Percentiles rank a stretch among this genome's conserved stretches.
These are phyloP conservation scores for Orchesellides sinensis DNA, from an alignment of 2,888 invertebrate genomes.

Conservation along the genomic window DNA sequence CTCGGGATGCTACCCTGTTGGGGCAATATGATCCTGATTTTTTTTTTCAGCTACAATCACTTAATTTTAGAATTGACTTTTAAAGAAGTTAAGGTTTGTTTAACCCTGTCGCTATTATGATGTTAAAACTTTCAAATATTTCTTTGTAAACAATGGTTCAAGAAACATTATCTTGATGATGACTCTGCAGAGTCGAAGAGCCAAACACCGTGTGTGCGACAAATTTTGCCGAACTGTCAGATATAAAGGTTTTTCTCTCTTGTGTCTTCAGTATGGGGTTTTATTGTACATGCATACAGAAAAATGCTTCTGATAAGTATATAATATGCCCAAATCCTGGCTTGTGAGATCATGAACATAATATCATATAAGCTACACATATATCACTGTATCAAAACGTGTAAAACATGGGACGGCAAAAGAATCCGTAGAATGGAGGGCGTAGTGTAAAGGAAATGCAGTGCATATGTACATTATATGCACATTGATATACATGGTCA, in stretches of 20 bases:
- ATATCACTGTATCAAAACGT: too few relatives aligned
- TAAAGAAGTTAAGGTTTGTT: too few relatives aligned
- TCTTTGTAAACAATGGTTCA: too few relatives aligned
- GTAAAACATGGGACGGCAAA: not conserved
- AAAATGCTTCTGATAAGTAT: not conserved
- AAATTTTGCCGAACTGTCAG: conserved; percentile 59
- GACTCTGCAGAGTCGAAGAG: conserved; percentile 58
- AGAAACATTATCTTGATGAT: conserved; percentile 7
- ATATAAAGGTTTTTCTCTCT: conserved; percentile 49
- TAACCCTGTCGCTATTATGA: too few relatives aligned
- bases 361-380: too few relatives aligned
- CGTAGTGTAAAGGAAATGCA: conserved; percentile 57
- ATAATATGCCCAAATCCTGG: not conserved
- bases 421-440: conserved; percentile 50
- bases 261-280: too few relatives aligned
- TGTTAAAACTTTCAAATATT: too few relatives aligned
- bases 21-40: too few relatives aligned
- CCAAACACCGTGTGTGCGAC: conserved; percentile 67
- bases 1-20: too few relatives aligned
- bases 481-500: not conserved
- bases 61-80: too few relatives aligned
- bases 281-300: not conserved
- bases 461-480: conserved; percentile 13
- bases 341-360: too few relatives aligned
- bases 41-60: too few relatives aligned